Conservation (phyloP, 2,888 invertebrate genomes). For the Eudasyphora cyanicolor region DNA sequence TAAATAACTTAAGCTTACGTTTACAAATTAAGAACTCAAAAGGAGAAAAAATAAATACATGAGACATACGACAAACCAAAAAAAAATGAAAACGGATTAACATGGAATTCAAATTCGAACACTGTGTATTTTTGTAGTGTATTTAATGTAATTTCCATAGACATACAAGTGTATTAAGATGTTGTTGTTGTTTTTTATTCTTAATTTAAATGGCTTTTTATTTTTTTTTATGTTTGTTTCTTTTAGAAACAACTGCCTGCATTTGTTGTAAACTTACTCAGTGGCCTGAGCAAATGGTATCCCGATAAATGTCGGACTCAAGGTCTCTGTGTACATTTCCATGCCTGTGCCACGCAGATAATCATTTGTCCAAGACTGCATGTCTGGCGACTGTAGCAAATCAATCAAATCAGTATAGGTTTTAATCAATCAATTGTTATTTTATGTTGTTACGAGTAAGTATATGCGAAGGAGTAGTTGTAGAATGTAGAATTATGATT, state of each 20-base stretch:
- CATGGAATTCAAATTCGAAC: slow-evolving; percentile 3
- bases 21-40: neutral
- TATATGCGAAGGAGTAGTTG: too few species aligned
- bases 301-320: slow-evolving; percentile 98
- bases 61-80: neutral
- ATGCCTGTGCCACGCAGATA: slow-evolving; percentile 99
- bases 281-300: slow-evolving; percentile 99
- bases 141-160: slow-evolving; percentile 16
- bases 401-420: slow-evolving; percentile 56
- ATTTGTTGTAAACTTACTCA: slow-evolving; percentile 90
- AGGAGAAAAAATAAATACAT: neutral
- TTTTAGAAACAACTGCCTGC: slow-evolving; percentile 29
- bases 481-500: neutral
- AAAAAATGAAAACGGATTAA: neutral
- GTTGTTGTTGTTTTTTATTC: neutral
- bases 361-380: slow-evolving; percentile 99
- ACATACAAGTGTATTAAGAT: slow-evolving; percentile 15
- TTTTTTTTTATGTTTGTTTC: slow-evolving; percentile 37
- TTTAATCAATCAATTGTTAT: slow-evolving; percentile 11
- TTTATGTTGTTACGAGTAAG: too few species aligned
- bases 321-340: slow-evolving; percentile 99
- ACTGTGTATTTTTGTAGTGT: slow-evolving; percentile 11
- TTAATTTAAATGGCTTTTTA: slow-evolving; percentile 6
- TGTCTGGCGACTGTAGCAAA: slow-evolving; percentile 90
- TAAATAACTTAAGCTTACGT: neutral